These are phyloP conservation scores for Cacoxenus indagator DNA, from an alignment of 2,888 invertebrate species.

Conservation along the genomic window DNA sequence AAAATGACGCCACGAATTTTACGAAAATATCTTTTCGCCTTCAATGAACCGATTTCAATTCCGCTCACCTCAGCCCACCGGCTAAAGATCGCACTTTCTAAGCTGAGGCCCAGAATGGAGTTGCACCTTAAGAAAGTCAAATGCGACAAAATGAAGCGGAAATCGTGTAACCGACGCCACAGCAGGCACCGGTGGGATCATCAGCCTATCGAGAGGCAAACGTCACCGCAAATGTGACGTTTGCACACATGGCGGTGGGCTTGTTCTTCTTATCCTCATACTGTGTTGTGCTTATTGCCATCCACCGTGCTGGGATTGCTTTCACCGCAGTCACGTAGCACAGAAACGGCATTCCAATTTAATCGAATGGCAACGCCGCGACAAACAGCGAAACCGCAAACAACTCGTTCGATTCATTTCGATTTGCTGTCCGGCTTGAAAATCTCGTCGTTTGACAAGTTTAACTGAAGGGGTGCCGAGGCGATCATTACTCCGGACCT, in stretches of 20 bases:
- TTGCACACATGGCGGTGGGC: too few relatives aligned
- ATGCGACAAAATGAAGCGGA: background rate
- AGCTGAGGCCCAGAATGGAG: background rate
- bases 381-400: background rate
- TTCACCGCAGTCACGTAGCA: background rate
- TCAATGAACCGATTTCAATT: background rate
- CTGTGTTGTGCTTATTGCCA: background rate
- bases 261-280: too few relatives aligned
- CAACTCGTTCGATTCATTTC: background rate
- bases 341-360: constrained; percentile 7
- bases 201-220: too few relatives aligned
- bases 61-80: background rate
- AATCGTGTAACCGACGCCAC: background rate
- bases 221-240: too few relatives aligned
- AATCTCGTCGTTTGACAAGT: too few relatives aligned
- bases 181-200: too few relatives aligned
- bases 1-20: background rate
- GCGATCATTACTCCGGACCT: too few relatives aligned
- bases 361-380: background rate
- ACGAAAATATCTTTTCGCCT: background rate
- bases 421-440: too few relatives aligned
- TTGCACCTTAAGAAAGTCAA: background rate
- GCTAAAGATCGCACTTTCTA: background rate
- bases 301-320: background rate
- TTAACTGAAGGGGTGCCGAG: too few relatives aligned